Percentiles rank a stretch among this genome's conserved stretches.
These are phyloP conservation scores for Pogonophryne albipinna DNA, from an alignment of 2,797 vertebrate species.

Conservation along the genomic window DNA sequence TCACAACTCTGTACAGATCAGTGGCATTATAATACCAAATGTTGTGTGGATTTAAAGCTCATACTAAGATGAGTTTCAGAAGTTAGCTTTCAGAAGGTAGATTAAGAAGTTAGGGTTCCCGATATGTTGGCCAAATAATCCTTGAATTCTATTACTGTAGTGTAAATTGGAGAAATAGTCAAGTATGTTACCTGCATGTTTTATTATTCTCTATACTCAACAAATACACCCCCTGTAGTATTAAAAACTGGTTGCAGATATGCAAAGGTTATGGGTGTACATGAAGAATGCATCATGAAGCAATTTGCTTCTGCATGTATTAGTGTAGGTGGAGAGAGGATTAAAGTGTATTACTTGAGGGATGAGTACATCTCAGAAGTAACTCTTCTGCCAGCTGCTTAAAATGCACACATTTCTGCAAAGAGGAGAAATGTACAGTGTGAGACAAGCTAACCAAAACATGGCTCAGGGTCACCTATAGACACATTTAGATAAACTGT, in stretches of 20 bases:
- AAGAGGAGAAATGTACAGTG: slow-evolving; percentile 8
- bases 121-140: slow-evolving; percentile 25
- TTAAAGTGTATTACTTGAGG: slow-evolving; percentile 28
- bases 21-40: slow-evolving; percentile 35
- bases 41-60: slow-evolving; percentile 30
- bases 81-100: not conserved
- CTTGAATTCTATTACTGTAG: slow-evolving; percentile 14
- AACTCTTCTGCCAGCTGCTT: slow-evolving; percentile 15
- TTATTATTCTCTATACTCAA: slow-evolving; percentile 5
- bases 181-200: slow-evolving; percentile 9
- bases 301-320: slow-evolving; percentile 12
- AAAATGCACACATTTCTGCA: slow-evolving; percentile 33
- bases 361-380: slow-evolving; percentile 20
- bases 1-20: slow-evolving; percentile 32
- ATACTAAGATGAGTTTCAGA: slow-evolving; percentile 18
- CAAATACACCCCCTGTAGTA: not conserved
- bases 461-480: not conserved
- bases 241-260: slow-evolving; percentile 13
- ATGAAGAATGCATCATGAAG: slow-evolving; percentile 8
- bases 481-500: slow-evolving; percentile 32
- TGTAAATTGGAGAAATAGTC: not conserved
- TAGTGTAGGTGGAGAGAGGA: slow-evolving; percentile 12
- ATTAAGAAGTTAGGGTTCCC: slow-evolving; percentile 22
- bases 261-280: not conserved
- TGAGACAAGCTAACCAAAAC: slow-evolving; percentile 4